Base-by-base conservation (phyloP, 1,140 invertebrate species). In the Drosophila dunni region DNA sequence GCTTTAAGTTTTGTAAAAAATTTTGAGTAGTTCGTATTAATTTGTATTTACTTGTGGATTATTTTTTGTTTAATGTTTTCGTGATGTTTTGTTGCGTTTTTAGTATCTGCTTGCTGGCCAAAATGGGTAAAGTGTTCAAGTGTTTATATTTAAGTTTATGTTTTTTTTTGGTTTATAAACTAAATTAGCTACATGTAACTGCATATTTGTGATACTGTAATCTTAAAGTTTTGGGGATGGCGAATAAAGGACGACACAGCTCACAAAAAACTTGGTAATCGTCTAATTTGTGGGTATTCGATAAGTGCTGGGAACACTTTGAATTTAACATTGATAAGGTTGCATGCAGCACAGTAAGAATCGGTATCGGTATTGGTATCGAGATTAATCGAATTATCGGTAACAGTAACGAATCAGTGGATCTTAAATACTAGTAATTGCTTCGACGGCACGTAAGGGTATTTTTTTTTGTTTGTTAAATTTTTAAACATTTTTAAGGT, bases 401-500 rank as follows among this genome's bases (percentile, higher is more conserved):
- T 77, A 71, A 60, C 44, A 17, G 53, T 54, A 67, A 76, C 77
- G 69, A 57, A 60, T 74, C 54, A 67, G 77, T 50, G 60, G 44
- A 5, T 60, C 83, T 89, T 88, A 88, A 54, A 66, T 44, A 72
- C 83, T 88, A 88, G 61, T 88, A 88, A 88, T 88, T 88, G 83
- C 83, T 88, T 88, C 79, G 73, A 88, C 83, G 83, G 76, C 79
- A 88, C 83, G 64, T 85, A 73, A 75, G 81, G 81, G 79, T 57
- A 62, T 46, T 15, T 75, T 42, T 48, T 46, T 74, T 50, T n/a
- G n/a, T n/a, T n/a, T n/a, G n/a, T 40, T 2, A n/a, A 40, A 51
- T 29, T 29, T 29, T 29, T 6, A 29, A 5, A 29, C 6, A 29
- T 29, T 29, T 29, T 29, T 29, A 29, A 38, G 46, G 34, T 61